Base-by-base conservation (phyloP, 2,797 vertebrate species). In the Meriones psammophilus region DNA sequence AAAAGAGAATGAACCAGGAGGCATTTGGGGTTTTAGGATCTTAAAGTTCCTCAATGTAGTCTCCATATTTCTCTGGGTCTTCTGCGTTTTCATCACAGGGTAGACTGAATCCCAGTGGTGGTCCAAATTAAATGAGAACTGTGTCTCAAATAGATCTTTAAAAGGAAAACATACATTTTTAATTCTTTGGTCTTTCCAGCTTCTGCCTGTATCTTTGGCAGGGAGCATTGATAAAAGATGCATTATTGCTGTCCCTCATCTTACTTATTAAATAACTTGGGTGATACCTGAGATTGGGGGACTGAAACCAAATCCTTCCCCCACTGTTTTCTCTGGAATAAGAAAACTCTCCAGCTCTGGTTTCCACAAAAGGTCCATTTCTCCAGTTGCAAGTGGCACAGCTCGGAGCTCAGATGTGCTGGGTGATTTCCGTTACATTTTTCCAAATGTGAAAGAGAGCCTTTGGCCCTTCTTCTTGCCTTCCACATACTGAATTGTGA, bases 201-300 rank as follows among this genome's bases (percentile, higher is more conserved):
- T 91, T 95, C 78, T 80, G 54, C 66, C 46, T 87, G 8, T 28
- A 24, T 95, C 68, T 83, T 91, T 96, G 92, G 54, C 58, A 92
- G 77, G 86, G 66, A 84, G 14, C 88, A 3, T 42, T 89, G 58
- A 93, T 89, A 81, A 92, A 91, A 96, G 87, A 68, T 90, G n/a
- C 28, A 68, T 88, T 90, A 13, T 94, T 95, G 96, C 88, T 62
- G 46, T 91, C 39, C 36, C 39, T 89, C 62, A 0, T 88, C 26
- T 91, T 89, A 86, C 62, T 93, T 93, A 68, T 94, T 84, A 95
- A 96, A 95, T 94, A 76, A 89, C 79, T 74, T 89, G 74, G 22
- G 58, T 89, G 58, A n/a, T 83, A 87, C 58, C 66, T 28, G 66
- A 97, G 81, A 94, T 92, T 54, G 50, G 17, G 80, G n/a, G 68